Evolutionary conservation across 2,797 vertebrate species (phyloP).

Genomic region (Adelosebastes latens): DNA sequence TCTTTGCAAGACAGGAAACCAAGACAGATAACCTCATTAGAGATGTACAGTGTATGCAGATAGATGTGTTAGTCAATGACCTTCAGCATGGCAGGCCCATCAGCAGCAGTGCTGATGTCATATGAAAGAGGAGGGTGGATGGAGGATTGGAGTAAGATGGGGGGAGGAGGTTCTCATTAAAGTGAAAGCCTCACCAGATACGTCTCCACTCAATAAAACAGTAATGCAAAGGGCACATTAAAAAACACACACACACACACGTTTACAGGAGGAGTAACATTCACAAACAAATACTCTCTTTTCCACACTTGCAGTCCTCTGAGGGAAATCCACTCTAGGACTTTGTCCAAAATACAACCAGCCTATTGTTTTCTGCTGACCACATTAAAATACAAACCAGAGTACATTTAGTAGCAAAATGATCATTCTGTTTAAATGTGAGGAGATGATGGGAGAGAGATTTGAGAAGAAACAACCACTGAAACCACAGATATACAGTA

Average conservation of each 20-base stretch:
- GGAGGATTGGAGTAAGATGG: not conserved
- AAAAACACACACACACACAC: conserved; percentile 10
- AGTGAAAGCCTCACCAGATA: conserved; percentile 41
- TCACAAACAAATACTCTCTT: not conserved
- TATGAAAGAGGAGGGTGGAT: not conserved
- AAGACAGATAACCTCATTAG: conserved; percentile 6
- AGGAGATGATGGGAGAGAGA: not conserved
- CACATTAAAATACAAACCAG: not conserved
- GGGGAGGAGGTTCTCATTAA: conserved; percentile 31
- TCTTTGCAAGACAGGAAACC: not conserved
- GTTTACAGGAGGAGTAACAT: not conserved
- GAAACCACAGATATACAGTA: not conserved
- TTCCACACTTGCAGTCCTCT: not conserved
- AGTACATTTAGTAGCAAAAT: not conserved
- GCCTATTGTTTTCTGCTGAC: not conserved
- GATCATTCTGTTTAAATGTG: not conserved
- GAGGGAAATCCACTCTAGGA: not conserved
- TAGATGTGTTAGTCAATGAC: conserved; percentile 22
- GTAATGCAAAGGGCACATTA: conserved; percentile 16
- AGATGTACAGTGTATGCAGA: not conserved
- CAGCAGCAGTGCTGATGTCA: conserved; percentile 44
- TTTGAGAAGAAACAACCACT: not conserved
- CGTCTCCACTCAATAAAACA: conserved; percentile 36
- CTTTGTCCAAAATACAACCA: not conserved
- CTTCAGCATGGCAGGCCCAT: conserved; percentile 17